Evolutionary conservation across 1,140 invertebrate genomes (phyloP), one percentile per base, ranked within the genome.

Genomic region (Reticulitermes speratus): DNA sequence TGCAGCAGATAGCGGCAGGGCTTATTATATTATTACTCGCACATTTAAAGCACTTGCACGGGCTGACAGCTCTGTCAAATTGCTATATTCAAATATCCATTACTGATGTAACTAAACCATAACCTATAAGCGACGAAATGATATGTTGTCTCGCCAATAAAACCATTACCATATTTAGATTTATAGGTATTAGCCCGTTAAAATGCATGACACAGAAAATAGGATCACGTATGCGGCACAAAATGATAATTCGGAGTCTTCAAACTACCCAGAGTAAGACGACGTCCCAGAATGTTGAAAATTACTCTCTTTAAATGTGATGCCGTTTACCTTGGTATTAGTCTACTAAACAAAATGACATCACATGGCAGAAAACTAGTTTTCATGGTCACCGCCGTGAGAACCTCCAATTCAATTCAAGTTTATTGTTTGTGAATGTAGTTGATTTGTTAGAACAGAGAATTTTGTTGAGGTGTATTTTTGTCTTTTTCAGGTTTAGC

Each of bases 401-500:
- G 38, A 38, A 38, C 38, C 5, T 38, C 38, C 38, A 38, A 38
- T 38, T 38, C 5, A 2, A 38, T 5, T 5, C 38, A 38, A 38
- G 38, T 38, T 7, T 75, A 75, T 25, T 75, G 30, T 75, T 75
- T 25, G 69, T 75, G 69, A 25, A 30, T 75, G 69, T 75, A 11
- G 14, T 16, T 75, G 23, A 75, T 16, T 5, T 19, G 19, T 6
- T 5, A 16, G 52, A 55, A 55, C 19, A 55, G 5, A 55, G 52
- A 0, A 32, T 30, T 30, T 82, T 82, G 30, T 82, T 19, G 3
- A 38, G 30, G 30, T 82, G 12, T 82, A 7, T 32, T 38, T 21
- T 19, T 32, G 12, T 32, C 5, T 82, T 82, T n/a, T 82, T 30
- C 86, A 86, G 86, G 59, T 59, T 86, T 86, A 84, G 14, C 52